Evolutionary conservation across 2,888 invertebrate genomes (phyloP), one percentile per base, ranked within the genome.

Genomic region (Arge pagana): DNA sequence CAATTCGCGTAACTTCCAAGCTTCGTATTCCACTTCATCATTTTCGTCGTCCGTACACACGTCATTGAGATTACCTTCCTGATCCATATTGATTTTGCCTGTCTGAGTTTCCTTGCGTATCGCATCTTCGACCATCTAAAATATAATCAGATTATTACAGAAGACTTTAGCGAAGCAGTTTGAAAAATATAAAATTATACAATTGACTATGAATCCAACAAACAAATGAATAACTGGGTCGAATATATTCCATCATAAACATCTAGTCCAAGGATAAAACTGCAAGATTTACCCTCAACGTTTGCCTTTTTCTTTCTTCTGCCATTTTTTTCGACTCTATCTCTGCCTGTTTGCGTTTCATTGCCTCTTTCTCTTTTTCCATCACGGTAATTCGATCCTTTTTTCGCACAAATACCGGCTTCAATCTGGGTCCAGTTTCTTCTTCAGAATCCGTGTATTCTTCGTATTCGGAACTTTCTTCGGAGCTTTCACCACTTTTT

Each of bases 1-100:
- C 72, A 99, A 81, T 79, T 99, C 99, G 15, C 99, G 83, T 23
- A 98, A 78, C 77, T 99, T 99, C 99, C 99, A 99, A 0, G 92
- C 86, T 76, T 99, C 98, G 67, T 98, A 99, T 69, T 95, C 96
- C 6, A 95, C 84, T 73, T 97, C 96, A 66, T 96, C 95, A 69
- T 95, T 95, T 70, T 97, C 97, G 72, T 96, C 96, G 61, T 95
- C 95, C 0, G 94, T 95, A 68, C 90, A 90, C 1, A 95, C 90
- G 70, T 93, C 91, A 58, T 90, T 86, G 3, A 94, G 82, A 63
- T 87, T 85, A 2, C 90, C 87, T 76, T 91, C 88, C 64, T 86
- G 84, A 56, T 85, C 83, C 68, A 90, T 85, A 52, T 82, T 83
- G 33, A 53, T 62, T 26, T 68, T 68, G 8, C 65, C 56, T 2